Percentiles rank a stretch among this genome's conserved stretches.
Conservation (phyloP, 1,140 invertebrate genomes). For the Cyphomyrmex costatus region DNA sequence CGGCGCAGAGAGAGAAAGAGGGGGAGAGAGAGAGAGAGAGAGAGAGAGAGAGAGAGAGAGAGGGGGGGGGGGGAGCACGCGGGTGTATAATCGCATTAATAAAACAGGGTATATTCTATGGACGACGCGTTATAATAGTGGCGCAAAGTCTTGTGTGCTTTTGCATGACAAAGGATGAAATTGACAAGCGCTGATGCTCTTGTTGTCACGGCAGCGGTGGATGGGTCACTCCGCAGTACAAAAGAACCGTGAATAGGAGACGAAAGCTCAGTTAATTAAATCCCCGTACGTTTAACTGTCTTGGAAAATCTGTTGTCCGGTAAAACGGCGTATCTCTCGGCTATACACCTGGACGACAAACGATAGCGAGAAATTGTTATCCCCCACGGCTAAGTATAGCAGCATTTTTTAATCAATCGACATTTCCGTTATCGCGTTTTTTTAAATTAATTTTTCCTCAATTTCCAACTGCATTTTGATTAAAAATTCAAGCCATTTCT, state of each 20-base stretch:
- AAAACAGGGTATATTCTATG: slow-evolving; percentile 61
- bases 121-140: slow-evolving; percentile 49
- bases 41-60: slow-evolving; percentile 6
- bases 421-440: slow-evolving; percentile 7
- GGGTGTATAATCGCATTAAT: slow-evolving; percentile 59
- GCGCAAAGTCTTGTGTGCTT: slow-evolving; percentile 46
- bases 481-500: neutral
- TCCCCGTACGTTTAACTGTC: slow-evolving; percentile 43
- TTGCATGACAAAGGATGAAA: slow-evolving; percentile 57
- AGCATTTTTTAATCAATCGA: slow-evolving; percentile 30
- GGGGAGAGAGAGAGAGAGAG: slow-evolving; percentile 11
- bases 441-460: neutral
- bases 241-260: slow-evolving; percentile 45
- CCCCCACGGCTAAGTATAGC: neutral
- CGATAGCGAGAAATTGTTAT: slow-evolving; percentile 46
- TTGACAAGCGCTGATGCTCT: slow-evolving; percentile 61
- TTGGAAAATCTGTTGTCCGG: slow-evolving; percentile 53
- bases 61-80: neutral
- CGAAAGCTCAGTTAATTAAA: slow-evolving; percentile 56
- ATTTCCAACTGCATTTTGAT: neutral
- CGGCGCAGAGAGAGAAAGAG: neutral
- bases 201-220: slow-evolving; percentile 42
- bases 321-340: slow-evolving; percentile 17
- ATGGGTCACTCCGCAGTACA: slow-evolving; percentile 42
- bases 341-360: neutral